Percentiles rank a stretch among this genome's conserved stretches.
Evolutionary conservation across 1,140 invertebrate genomes (phyloP).

Genomic region (Diachasma alloeum): DNA sequence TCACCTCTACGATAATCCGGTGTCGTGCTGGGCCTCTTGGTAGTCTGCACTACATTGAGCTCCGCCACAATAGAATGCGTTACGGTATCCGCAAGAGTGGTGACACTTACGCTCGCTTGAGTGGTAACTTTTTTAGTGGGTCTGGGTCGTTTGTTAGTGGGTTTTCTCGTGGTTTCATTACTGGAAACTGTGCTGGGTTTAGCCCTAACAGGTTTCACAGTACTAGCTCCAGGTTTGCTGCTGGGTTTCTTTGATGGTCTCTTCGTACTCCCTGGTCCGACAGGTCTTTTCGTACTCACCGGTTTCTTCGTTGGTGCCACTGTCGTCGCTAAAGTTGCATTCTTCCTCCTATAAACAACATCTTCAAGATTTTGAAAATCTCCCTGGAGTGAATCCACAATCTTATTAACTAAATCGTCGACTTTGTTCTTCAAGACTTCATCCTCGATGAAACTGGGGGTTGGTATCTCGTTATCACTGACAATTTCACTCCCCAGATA

Average conservation of each 20-base stretch:
- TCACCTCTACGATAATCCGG: constrained; percentile 50
- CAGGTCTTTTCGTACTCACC: constrained; percentile 28
- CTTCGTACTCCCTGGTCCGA: not conserved
- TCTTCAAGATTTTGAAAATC: constrained; percentile 83
- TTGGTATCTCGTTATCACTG: constrained; percentile 73
- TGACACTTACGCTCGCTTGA: constrained; percentile 30
- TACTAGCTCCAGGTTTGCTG: constrained; percentile 44
- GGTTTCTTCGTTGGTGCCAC: constrained; percentile 63
- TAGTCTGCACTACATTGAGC: constrained; percentile 22
- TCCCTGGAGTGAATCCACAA: constrained; percentile 80
- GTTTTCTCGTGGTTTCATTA: constrained; percentile 1
- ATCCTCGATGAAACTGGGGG: constrained; percentile 77
- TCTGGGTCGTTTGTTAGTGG: constrained; percentile 49
- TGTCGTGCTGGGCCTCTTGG: constrained; percentile 9
- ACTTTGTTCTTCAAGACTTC: constrained; percentile 80
- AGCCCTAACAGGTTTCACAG: constrained; percentile 42
- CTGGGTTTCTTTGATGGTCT: constrained; percentile 61
- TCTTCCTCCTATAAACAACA: constrained; percentile 73
- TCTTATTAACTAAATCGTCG: constrained; percentile 82
- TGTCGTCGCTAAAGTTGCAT: constrained; percentile 42
- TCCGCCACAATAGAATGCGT: constrained; percentile 33
- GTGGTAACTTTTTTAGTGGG: constrained; percentile 52
- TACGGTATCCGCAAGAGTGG: not conserved
- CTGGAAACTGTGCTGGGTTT: constrained; percentile 39
- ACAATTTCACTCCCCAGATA: constrained; percentile 60